Base-by-base conservation (phyloP, 1,140 invertebrate genomes). In the Sitophilus oryzae region DNA sequence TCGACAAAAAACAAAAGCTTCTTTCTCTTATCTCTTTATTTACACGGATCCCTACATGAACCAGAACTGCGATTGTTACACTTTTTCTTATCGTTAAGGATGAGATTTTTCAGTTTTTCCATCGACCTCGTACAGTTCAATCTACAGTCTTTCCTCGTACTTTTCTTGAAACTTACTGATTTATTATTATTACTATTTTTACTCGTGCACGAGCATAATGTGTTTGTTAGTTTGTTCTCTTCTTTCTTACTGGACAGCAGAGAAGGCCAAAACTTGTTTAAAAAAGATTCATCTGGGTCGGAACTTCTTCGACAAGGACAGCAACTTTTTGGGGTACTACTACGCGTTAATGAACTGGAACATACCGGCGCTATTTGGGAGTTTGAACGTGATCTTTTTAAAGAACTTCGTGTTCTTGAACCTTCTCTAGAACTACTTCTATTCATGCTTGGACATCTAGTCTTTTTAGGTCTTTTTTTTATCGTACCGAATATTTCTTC, bases 401-500 rank as follows among this genome's bases (percentile, higher is more conserved):
- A 11, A 11, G 5, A 30, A 30, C 5, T 30, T 30, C 5, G 5
- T 11, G 25, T 30, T 30, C 11, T 30, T 30, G 25, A 6, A 6
- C 25, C 25, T 30, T 5, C 5, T 30, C 11, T 30, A 11, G 11
- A 18, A n/a, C 14, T 34, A 19, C 22, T 19, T 25, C 44, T 46
- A 11, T 42, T 18, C 23, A 35, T 38, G 19, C 6, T 6, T 35
- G 40, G 5, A 21, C 8, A 22, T 3, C 21, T 51, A 6, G 18
- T n/a, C 21, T 5, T 11, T 19, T 8, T 49, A 1, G 8, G 21
- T 11, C 21, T 10, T 35, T 45, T 30, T 10, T 56, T 56, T n/a
- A 14, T 45, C 6, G 20, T 19, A 1, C 45, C n/a, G 18, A 57
- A 57, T 38, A 57, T 57, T 9, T 18, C 41, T 45, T 58, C 44